These are phyloP conservation scores for Dendrolimus houi DNA, from an alignment of 2,888 invertebrate species.

Conservation along the genomic window DNA sequence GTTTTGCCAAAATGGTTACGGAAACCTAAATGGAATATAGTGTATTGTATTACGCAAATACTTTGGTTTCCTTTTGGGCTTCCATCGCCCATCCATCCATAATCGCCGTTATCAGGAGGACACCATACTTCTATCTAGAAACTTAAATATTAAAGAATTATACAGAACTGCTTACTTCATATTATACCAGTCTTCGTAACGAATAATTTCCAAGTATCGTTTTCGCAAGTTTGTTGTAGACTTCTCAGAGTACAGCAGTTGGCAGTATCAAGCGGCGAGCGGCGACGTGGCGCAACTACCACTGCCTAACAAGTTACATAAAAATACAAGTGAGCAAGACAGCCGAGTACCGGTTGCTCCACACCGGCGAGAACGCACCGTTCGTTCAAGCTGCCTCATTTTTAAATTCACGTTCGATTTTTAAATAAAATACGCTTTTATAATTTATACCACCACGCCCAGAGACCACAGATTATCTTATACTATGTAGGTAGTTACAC, in stretches of 20 bases:
- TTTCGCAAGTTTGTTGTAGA: not conserved
- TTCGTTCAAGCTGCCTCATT: slow-evolving; percentile 28
- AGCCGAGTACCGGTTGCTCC: slow-evolving; percentile 48
- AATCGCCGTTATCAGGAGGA: no score
- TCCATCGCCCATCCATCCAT: no score
- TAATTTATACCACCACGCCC: not conserved
- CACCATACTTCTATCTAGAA: no score
- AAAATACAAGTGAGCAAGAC: slow-evolving; percentile 47
- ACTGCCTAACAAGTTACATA: slow-evolving; percentile 51
- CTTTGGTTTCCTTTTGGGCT: no score
- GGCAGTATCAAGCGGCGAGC: slow-evolving; percentile 17
- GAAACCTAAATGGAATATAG: no score
- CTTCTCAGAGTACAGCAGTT: not conserved
- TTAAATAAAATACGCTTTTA: not conserved
- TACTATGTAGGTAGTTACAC: not conserved
- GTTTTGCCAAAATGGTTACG: no score
- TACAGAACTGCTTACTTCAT: no score
- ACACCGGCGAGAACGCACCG: slow-evolving; percentile 18
- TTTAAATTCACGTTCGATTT: slow-evolving; percentile 23
- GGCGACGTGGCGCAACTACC: slow-evolving; percentile 41
- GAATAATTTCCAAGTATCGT: not conserved
- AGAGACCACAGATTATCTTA: not conserved
- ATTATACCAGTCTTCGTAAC: no score
- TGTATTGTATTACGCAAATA: no score
- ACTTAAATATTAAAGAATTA: no score